Percentiles rank a stretch among this genome's conserved stretches.
phyloP scores from a whole-genome alignment of 2,797 vertebrate genomes.

The Anabas testudineus region DNA sequence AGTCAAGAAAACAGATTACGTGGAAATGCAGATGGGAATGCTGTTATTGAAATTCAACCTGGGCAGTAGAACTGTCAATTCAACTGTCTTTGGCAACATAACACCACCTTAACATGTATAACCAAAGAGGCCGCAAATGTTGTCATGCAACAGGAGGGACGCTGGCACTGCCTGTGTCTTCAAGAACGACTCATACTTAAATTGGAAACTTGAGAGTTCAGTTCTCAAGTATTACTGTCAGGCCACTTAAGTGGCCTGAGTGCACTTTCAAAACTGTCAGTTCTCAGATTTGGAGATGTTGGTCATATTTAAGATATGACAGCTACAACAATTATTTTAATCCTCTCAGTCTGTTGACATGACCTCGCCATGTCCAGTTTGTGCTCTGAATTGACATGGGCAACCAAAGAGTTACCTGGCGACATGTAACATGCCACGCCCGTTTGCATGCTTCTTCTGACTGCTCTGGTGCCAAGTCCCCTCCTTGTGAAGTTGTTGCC shows the following conservation, averaged over 20 bases:
- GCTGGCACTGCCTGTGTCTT: constrained; percentile 21
- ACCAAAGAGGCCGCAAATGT: constrained; percentile 28
- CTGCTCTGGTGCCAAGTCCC: constrained; percentile 2
- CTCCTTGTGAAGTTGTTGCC: constrained; percentile 61
- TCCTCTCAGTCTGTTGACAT: neutral
- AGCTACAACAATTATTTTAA: neutral
- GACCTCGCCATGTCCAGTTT: neutral
- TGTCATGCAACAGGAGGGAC: constrained; percentile 49
- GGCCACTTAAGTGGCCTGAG: neutral
- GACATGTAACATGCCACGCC: constrained; percentile 56
- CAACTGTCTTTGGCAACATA: constrained; percentile 41
- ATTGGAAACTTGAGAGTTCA: constrained; percentile 49
- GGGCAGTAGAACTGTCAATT: neutral
- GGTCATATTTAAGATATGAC: neutral
- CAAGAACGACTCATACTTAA: neutral
- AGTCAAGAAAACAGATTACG: neutral
- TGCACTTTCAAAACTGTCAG: neutral
- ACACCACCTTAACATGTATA: constrained; percentile 35
- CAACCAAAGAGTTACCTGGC: constrained; percentile 57
- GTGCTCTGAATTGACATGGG: constrained; percentile 17
- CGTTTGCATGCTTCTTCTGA: constrained; percentile 55
- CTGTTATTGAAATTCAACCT: constrained; percentile 36
- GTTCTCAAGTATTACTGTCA: neutral
- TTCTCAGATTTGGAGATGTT: constrained; percentile 3
- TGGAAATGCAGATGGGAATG: neutral